phyloP scores from a whole-genome alignment of 1,140 invertebrate species.

The Oscheius sp. region DNA sequence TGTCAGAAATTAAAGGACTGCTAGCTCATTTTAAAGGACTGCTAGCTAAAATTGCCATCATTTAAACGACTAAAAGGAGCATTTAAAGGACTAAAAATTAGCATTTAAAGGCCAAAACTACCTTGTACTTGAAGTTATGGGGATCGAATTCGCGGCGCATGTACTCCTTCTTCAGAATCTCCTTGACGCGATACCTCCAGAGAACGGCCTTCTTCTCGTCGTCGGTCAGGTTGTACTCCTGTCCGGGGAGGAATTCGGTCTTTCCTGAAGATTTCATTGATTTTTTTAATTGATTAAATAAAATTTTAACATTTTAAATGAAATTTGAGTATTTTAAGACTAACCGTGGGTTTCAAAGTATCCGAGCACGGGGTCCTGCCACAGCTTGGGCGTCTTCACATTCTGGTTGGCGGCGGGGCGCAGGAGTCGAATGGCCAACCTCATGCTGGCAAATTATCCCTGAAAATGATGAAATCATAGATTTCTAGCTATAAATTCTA shows the following conservation, averaged over 20 bases:
- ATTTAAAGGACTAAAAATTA: too few relatives aligned
- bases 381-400: constrained; percentile 50
- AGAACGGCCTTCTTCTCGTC: constrained; percentile 60
- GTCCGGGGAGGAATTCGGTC: constrained; percentile 56
- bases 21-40: too few relatives aligned
- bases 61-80: too few relatives aligned
- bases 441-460: constrained; percentile 35
- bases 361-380: constrained; percentile 59
- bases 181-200: constrained; percentile 59
- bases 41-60: too few relatives aligned
- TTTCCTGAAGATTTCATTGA: constrained; percentile 41
- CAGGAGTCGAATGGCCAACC: constrained; percentile 52
- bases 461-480: background rate
- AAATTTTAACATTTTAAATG: background rate
- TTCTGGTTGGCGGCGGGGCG: constrained; percentile 59
- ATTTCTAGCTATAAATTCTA: too few relatives aligned
- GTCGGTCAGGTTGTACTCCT: constrained; percentile 59
- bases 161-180: constrained; percentile 61
- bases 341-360: constrained; percentile 58
- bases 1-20: constrained; percentile 2
- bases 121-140: constrained; percentile 60
- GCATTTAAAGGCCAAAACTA: constrained; percentile 10
- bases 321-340: background rate
- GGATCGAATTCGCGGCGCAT: constrained; percentile 57
- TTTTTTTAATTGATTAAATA: too few relatives aligned